A percentile compares a stretch with the other conserved stretches of the same genome.
These are phyloP conservation scores for Toxostoma redivivum DNA, from an alignment of 2,113 vertebrate species.

Conservation along the genomic window DNA sequence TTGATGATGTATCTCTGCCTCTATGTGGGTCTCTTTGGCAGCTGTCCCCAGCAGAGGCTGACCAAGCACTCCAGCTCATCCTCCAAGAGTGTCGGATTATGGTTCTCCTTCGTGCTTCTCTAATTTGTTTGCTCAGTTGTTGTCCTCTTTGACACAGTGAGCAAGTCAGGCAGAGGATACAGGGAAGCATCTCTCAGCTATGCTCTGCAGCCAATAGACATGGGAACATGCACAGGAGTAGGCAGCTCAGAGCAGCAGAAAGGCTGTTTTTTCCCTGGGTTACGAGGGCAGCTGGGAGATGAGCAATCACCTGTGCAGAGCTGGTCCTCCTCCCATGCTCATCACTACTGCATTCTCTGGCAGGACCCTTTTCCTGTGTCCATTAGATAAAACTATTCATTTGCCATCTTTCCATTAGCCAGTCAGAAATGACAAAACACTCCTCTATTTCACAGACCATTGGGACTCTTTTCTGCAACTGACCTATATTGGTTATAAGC, in stretches of 20 bases:
- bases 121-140: background rate
- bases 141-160: background rate
- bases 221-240: background rate
- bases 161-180: background rate
- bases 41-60: background rate
- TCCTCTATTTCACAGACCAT: conserved; percentile 20
- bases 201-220: background rate
- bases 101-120: background rate
- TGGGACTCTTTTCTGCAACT: conserved; percentile 46
- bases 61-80: background rate
- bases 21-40: background rate
- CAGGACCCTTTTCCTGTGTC: background rate
- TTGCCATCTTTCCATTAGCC: background rate
- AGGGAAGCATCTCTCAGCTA: background rate
- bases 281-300: background rate
- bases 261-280: background rate
- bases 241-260: background rate
- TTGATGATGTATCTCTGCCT: background rate
- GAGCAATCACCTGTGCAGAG: background rate
- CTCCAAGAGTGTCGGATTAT: background rate
- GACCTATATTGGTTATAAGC: conserved; percentile 71
- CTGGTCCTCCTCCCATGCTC: background rate
- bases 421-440: conserved; percentile 12
- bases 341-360: background rate
- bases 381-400: background rate